Percentiles rank a stretch among this genome's conserved stretches.
phyloP scores from a whole-genome alignment of 2,113 vertebrate species.

The Nettapus auritus region DNA sequence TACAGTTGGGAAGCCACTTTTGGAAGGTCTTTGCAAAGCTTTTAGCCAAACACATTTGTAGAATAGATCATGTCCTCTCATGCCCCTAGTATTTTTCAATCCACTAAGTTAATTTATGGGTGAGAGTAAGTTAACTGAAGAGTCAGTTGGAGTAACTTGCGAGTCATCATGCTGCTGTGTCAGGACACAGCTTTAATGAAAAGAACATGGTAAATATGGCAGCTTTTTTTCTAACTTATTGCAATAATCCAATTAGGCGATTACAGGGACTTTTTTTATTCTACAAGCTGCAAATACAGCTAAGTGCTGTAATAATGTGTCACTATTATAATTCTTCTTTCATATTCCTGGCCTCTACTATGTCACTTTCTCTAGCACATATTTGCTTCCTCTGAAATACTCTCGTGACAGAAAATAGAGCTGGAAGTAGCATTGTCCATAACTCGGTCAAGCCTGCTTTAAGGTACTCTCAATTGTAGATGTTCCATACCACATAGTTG shows the following conservation, averaged over 20 bases:
- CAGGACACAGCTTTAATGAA: background rate
- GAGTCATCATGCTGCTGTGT: background rate
- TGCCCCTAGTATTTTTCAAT: background rate
- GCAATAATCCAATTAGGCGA: background rate
- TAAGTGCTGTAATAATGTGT: background rate
- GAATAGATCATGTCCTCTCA: background rate
- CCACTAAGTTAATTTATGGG: background rate
- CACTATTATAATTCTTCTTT: background rate
- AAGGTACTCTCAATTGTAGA: background rate
- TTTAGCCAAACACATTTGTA: background rate
- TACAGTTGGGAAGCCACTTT: too few relatives aligned
- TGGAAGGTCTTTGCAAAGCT: background rate
- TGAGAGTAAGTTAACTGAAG: background rate
- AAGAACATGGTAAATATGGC: background rate
- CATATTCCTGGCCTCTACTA: background rate
- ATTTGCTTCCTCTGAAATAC: background rate
- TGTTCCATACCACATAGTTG: rapidly evolving
- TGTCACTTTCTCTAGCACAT: background rate
- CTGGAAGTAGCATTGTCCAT: background rate
- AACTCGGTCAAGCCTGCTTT: background rate
- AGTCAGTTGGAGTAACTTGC: background rate
- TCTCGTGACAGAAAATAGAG: background rate
- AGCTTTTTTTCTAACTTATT: background rate
- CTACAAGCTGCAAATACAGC: background rate
- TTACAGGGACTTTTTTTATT: background rate